These are phyloP conservation scores for Atractosteus spatula DNA, from an alignment of 2,113 vertebrate genomes.

Conservation along the genomic window DNA sequence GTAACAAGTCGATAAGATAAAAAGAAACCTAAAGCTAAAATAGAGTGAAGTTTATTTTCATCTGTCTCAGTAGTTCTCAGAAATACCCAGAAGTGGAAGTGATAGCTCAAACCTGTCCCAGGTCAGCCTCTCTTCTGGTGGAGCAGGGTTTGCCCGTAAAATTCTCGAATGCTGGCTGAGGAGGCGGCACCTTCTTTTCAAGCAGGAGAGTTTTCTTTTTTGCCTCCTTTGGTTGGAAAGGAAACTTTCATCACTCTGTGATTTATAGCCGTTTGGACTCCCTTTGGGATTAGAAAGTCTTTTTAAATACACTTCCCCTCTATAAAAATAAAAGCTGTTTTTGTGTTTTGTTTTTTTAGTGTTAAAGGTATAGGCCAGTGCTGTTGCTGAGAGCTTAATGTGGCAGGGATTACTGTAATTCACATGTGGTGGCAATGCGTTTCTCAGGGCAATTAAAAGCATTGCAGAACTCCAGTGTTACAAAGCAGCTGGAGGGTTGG, in stretches of 20 bases:
- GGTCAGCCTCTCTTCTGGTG: too few species aligned
- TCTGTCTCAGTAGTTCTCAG: too few species aligned
- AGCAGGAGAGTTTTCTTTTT: conserved; percentile 53
- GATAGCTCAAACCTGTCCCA: too few species aligned
- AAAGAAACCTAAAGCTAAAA: too few species aligned
- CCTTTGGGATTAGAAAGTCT: conserved; percentile 58
- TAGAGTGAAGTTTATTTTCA: too few species aligned
- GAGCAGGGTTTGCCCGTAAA: conserved; percentile 46
- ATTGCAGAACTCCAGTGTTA: too few species aligned
- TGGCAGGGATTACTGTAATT: neutral
- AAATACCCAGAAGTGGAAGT: too few species aligned
- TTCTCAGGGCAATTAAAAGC: too few species aligned
- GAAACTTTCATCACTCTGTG: conserved; percentile 70
- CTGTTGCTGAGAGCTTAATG: too few species aligned
- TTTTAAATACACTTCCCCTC: conserved; percentile 54
- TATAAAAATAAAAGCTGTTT: conserved; percentile 56
- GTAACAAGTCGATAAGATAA: too few species aligned
- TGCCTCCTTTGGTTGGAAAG: conserved; percentile 57
- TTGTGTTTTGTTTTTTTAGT: conserved; percentile 44
- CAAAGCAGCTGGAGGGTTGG: too few species aligned
- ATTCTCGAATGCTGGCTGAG: conserved; percentile 50
- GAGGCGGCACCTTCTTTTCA: conserved; percentile 24
- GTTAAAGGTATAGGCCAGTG: conserved; percentile 37
- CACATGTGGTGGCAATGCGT: too few species aligned
- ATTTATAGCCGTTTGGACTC: conserved; percentile 62